phyloP scores from a whole-genome alignment of 2,113 vertebrate species.

The Leptocoma aspasia region DNA sequence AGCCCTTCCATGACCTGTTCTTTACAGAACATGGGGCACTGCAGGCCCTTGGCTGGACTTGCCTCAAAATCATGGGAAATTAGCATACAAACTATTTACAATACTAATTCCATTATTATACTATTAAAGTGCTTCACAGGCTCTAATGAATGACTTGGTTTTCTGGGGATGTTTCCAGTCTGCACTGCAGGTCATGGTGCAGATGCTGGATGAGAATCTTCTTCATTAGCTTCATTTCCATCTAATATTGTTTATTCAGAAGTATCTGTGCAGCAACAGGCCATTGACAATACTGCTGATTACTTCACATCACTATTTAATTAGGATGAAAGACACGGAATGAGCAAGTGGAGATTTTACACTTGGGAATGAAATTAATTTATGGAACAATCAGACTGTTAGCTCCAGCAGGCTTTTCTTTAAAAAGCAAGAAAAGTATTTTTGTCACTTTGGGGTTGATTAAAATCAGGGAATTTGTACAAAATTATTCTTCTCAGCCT shows the following conservation, averaged over 20 bases:
- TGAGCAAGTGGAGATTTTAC: not conserved
- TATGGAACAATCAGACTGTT: not conserved
- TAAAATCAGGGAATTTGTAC: not conserved
- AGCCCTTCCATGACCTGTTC: not conserved
- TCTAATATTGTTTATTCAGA: not conserved
- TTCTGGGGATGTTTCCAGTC: not conserved
- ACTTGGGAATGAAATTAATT: constrained; percentile 5
- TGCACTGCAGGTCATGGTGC: not conserved
- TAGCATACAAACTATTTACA: no score
- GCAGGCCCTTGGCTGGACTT: not conserved
- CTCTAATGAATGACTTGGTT: not conserved
- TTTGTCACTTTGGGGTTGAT: not conserved
- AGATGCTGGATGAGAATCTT: not conserved
- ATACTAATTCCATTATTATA: no score
- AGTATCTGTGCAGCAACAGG: not conserved
- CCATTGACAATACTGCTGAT: constrained; percentile 29
- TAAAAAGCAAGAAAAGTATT: not conserved
- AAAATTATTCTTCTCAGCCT: not conserved
- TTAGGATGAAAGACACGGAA: not conserved
- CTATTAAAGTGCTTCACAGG: no score
- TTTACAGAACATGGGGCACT: not conserved
- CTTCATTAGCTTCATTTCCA: not conserved
- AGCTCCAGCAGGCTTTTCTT: not conserved
- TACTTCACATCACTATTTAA: constrained; percentile 34
- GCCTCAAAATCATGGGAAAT: accelerated